Base-by-base conservation (phyloP, 2,113 vertebrate genomes). In the Zingel zingel region DNA sequence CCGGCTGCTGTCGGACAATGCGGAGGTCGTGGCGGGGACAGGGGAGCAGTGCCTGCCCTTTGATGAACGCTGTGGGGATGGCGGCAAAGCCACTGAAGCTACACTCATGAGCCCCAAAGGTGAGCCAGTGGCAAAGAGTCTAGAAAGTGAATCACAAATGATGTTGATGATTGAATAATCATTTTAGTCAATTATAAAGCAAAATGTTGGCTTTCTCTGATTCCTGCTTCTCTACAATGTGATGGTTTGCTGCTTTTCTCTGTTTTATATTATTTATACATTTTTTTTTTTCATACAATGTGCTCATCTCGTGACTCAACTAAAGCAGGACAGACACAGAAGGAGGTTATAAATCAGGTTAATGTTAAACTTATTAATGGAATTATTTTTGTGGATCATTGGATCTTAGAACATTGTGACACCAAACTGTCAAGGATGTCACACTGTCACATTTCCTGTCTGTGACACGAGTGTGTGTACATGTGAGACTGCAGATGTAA, bases 51-150 rank as follows among this genome's bases (percentile, higher is more conserved):
- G 99, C 77, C 91, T 99, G 91, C 99, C 99, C 53, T 99, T 99
- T 21, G 98, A 99, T 1, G 98, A 99, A 82, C 96, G 97, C 89
- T 99, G 98, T 12, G 99, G 98, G 9, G 98, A 99, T 0, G 99
- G 99, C 47, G 98, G 98, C 45, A 99, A 99, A 93, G 98, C 98
- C 3, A 96, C 98, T 74, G 98, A 99, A 9, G 99, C 99, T 14
- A 99, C 98, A 1, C 96, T 99, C 30, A 99, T 99, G 97, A 99
- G 98, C 91, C 98, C 98, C 9, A 96, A 99, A 98, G 98, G 98
- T 99, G 95, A 96, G 88, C 47, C 63, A 25, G 45, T 5, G 18
- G 54, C 48, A 64, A 48, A 64, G 18, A n/a, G 10, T 23, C 11
- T 6, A 25, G 4, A 51, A 61, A 53, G 33, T 45, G 3, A 53